Evolutionary conservation across 2,888 invertebrate genomes (phyloP).

Genomic region (Celastrina argiolus): DNA sequence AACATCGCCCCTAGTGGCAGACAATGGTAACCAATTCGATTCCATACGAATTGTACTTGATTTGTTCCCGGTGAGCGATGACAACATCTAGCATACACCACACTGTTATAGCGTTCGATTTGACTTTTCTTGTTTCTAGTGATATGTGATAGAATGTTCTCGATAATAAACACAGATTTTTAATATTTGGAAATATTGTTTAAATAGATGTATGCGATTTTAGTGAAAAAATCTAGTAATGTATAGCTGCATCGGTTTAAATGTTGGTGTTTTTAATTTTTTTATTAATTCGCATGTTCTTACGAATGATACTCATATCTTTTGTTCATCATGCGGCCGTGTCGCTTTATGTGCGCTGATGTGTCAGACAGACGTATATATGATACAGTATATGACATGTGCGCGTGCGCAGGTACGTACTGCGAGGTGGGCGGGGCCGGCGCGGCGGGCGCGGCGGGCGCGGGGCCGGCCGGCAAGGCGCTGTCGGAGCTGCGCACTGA

Average conservation of each 20-base stretch:
- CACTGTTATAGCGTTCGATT: neutral
- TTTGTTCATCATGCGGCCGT: neutral
- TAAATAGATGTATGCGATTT: neutral
- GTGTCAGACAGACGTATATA: neutral
- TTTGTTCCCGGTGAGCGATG: too few species aligned
- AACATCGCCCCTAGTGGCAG: too few species aligned
- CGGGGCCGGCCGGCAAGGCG: slow-evolving; percentile 57
- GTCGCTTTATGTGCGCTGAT: neutral
- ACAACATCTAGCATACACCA: too few species aligned
- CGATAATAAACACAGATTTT: neutral
- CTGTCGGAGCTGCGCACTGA: slow-evolving; percentile 57
- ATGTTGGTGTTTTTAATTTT: neutral
- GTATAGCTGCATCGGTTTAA: neutral
- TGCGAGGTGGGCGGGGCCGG: slow-evolving; percentile 66
- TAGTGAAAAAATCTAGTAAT: neutral
- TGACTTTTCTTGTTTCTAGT: neutral
- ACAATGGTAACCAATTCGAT: too few species aligned
- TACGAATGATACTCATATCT: neutral
- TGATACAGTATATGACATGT: slow-evolving; percentile 56
- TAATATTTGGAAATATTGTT: neutral
- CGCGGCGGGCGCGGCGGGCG: slow-evolving; percentile 59
- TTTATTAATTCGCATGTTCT: neutral
- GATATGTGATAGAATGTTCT: neutral
- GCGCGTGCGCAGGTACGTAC: slow-evolving; percentile 63
- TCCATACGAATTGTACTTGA: too few species aligned